Percentiles rank a stretch among this genome's conserved stretches.
These are phyloP conservation scores for Chiroxiphia lanceolata DNA, from an alignment of 2,797 vertebrate genomes.

Conservation along the genomic window DNA sequence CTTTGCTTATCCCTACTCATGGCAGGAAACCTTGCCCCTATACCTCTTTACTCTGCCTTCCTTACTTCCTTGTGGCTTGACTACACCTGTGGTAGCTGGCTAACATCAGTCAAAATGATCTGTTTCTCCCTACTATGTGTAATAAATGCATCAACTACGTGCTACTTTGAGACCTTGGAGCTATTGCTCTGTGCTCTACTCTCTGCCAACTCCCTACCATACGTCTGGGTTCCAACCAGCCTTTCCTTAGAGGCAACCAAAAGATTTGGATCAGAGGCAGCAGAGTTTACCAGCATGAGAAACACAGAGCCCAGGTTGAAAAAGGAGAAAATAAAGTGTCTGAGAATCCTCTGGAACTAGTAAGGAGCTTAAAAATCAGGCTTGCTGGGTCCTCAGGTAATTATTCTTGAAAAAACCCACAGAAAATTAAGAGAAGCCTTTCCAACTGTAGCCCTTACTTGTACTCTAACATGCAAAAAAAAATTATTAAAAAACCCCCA, in stretches of 20 bases:
- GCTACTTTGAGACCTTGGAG: neutral
- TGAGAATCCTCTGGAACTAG: neutral
- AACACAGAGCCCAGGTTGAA: neutral
- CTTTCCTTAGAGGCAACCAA: neutral
- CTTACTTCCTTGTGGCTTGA: neutral
- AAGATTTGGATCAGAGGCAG: neutral
- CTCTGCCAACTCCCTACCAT: neutral
- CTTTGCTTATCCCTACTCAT: neutral
- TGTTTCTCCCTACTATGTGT: neutral
- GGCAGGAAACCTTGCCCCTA: neutral
- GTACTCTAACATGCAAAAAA: neutral
- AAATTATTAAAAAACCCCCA: rapidly evolving
- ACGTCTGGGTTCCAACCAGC: neutral
- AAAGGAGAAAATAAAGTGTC: neutral
- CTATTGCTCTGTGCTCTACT: neutral
- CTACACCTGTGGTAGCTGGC: neutral
- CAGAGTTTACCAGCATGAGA: neutral
- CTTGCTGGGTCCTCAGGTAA: neutral
- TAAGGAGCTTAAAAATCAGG: neutral
- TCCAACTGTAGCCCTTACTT: neutral
- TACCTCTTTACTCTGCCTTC: neutral
- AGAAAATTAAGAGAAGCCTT: neutral
- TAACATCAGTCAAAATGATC: neutral
- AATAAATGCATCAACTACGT: neutral
- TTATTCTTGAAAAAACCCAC: neutral